Evolutionary conservation across 2,797 vertebrate genomes (phyloP).

Genomic region (Miichthys miiuy): DNA sequence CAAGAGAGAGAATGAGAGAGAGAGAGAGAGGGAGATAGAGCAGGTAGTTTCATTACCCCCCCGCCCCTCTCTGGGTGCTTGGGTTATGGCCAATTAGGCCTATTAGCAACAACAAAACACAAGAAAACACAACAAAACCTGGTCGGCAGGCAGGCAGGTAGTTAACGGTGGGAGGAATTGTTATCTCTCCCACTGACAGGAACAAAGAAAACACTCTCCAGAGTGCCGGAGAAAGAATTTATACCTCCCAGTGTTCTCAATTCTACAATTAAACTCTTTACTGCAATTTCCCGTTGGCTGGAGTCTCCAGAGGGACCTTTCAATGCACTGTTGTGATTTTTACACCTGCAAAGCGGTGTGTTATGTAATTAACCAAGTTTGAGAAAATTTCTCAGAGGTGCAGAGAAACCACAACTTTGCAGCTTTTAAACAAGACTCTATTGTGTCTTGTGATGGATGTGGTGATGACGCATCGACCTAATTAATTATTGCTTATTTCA

Average conservation of each 20-base stretch:
- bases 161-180: conserved; percentile 86
- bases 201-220: conserved; percentile 83
- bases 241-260: conserved; percentile 80
- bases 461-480: conserved; percentile 7
- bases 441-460: conserved; percentile 5
- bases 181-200: conserved; percentile 78
- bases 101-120: conserved; percentile 88
- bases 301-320: conserved; percentile 70
- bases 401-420: conserved; percentile 29
- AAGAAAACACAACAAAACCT: conserved; percentile 82
- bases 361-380: conserved; percentile 76
- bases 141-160: conserved; percentile 77
- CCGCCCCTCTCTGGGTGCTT: conserved; percentile 62
- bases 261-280: conserved; percentile 83
- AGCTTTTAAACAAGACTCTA: conserved; percentile 24
- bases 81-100: conserved; percentile 86
- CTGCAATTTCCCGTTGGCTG: conserved; percentile 76
- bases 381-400: conserved; percentile 57
- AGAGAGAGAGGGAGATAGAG: conserved; percentile 58
- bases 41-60: conserved; percentile 78
- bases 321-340: conserved; percentile 58
- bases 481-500: conserved; percentile 9
- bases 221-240: conserved; percentile 79
- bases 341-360: conserved; percentile 71
- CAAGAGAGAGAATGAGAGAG: conserved; percentile 50